Conservation (phyloP, 2,797 vertebrate genomes). For the Gymnoscopelus microlampas region DNA sequence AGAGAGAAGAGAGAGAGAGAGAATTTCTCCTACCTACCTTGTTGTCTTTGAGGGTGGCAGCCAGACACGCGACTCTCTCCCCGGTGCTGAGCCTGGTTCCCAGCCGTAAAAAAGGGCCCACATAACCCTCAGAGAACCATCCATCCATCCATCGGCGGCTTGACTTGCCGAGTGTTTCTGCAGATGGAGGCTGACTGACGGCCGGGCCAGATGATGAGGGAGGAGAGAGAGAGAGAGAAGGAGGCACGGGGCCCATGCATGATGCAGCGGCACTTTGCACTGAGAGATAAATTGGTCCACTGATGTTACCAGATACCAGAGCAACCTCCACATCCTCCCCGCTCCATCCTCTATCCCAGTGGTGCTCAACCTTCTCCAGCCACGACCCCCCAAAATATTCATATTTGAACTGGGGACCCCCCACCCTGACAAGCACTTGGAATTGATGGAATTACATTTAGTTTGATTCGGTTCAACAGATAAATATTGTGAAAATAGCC, state of each 20-base stretch:
- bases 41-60: not conserved
- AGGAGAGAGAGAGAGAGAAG: not conserved
- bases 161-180: not conserved
- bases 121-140: constrained; percentile 1
- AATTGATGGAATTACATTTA: too few relatives aligned
- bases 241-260: not conserved
- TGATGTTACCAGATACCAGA: constrained; percentile 16
- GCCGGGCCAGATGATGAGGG: constrained; percentile 12
- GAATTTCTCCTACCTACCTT: not conserved
- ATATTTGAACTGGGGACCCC: too few relatives aligned
- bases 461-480: too few relatives aligned
- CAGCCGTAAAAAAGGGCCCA: not conserved
- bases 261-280: not conserved
- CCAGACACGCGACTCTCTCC: not conserved
- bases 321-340: not conserved
- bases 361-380: too few relatives aligned
- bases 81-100: not conserved
- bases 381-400: too few relatives aligned
- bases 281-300: constrained; percentile 4
- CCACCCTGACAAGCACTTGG: too few relatives aligned
- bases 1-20: constrained; percentile 8
- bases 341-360: not conserved
- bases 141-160: constrained; percentile 33
- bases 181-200: constrained; percentile 39
- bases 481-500: too few relatives aligned